These are phyloP conservation scores for Nyctibius grandis DNA, from an alignment of 2,797 vertebrate genomes.

Conservation along the genomic window DNA sequence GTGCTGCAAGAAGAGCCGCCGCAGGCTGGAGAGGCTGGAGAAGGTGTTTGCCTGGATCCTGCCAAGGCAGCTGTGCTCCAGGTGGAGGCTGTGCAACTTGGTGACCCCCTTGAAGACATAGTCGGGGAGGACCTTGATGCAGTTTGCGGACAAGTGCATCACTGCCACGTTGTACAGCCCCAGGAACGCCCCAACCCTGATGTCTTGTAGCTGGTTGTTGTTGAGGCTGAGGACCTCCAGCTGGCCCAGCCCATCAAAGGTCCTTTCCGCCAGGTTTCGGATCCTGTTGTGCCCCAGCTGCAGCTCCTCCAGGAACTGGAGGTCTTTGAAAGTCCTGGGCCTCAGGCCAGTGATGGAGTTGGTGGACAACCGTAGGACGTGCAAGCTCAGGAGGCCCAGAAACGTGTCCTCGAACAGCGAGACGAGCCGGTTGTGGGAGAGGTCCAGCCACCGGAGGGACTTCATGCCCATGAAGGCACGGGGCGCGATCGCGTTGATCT, in stretches of 20 bases:
- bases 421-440: conserved; percentile 88
- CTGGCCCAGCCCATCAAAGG: conserved; percentile 89
- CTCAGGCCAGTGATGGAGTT: conserved; percentile 83
- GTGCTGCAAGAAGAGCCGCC: conserved; percentile 88
- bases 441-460: conserved; percentile 91
- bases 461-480: conserved; percentile 91
- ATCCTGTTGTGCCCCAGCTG: conserved; percentile 88
- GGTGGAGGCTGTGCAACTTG: conserved; percentile 92
- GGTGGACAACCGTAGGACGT: conserved; percentile 89
- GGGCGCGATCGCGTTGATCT: conserved; percentile 83
- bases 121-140: conserved; percentile 83
- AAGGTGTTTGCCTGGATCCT: conserved; percentile 82
- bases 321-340: conserved; percentile 88
- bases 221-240: conserved; percentile 90
- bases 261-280: conserved; percentile 77
- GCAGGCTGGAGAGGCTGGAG: conserved; percentile 82
- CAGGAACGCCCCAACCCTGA: conserved; percentile 80
- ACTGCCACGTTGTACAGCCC: conserved; percentile 88
- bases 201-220: conserved; percentile 89
- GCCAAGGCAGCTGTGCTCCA: conserved; percentile 87
- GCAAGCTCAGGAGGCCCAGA: conserved; percentile 84
- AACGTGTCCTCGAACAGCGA: conserved; percentile 89
- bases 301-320: conserved; percentile 93
- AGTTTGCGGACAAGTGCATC: conserved; percentile 91
- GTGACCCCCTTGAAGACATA: conserved; percentile 84